Percentiles rank a stretch among this genome's conserved stretches.
Conservation (phyloP, 1,140 invertebrate species). For the Bombus waltoni region DNA sequence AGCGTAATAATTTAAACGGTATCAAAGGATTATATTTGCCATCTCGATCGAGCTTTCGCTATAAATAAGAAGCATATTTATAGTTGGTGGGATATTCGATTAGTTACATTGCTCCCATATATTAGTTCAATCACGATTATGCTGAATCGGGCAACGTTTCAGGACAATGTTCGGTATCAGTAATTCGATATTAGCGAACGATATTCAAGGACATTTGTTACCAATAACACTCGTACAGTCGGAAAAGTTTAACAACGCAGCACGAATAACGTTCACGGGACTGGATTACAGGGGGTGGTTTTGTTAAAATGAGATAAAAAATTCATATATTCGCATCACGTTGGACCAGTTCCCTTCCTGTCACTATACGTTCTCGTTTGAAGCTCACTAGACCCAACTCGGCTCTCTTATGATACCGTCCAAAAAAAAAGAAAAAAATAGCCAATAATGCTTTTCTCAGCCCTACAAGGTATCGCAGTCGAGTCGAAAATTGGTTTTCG, state of each 20-base stretch:
- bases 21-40: neutral
- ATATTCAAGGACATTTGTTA: neutral
- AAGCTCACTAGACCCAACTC: neutral
- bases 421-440: neutral
- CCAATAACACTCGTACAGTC: neutral
- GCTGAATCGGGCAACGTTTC: too few species aligned
- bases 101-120: too few species aligned
- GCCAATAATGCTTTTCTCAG: neutral
- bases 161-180: too few species aligned
- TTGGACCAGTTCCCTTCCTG: neutral
- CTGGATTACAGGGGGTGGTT: neutral
- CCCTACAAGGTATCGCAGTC: neutral
- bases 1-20: neutral
- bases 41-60: neutral
- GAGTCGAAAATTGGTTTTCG: neutral
- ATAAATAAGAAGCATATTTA: neutral
- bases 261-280: neutral
- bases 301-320: slow-evolving; percentile 11
- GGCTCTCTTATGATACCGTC: neutral
- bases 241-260: neutral
- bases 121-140: too few species aligned
- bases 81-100: too few species aligned
- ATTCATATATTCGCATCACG: neutral
- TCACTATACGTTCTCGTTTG: slow-evolving; percentile 14
- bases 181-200: neutral